Conservation (phyloP, 1,140 invertebrate genomes). For the Notospermus geniculatus region DNA sequence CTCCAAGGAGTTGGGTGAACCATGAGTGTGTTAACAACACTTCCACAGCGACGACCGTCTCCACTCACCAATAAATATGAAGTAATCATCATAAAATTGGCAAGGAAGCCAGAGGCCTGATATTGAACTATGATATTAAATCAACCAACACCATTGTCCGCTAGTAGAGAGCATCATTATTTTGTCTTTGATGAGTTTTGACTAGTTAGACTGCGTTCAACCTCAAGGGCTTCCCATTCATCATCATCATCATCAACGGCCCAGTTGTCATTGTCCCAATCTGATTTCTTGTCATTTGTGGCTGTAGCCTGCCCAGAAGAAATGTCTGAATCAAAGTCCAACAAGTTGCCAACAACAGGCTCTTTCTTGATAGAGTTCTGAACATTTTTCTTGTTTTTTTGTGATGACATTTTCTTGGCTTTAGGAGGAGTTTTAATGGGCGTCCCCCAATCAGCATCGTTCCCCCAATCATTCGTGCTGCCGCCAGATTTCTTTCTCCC, state of each 20-base stretch:
- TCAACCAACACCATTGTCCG: too few relatives aligned
- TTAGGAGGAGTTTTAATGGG: neutral
- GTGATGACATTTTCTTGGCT: neutral
- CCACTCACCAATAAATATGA: too few relatives aligned
- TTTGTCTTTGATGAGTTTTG: neutral
- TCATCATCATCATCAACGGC: conserved; percentile 5
- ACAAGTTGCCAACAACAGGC: conserved; percentile 5
- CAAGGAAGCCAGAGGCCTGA: too few relatives aligned
- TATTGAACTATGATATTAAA: too few relatives aligned
- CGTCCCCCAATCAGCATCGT: neutral
- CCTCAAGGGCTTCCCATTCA: conserved; percentile 8
- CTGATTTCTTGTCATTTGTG: neutral
- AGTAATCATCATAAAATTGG: too few relatives aligned
- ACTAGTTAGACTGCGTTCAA: conserved; percentile 4
- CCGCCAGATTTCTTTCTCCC: neutral
- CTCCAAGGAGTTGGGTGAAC: too few relatives aligned
- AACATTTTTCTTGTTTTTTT: conserved; percentile 1
- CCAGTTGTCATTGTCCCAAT: conserved; percentile 10
- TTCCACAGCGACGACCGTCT: too few relatives aligned
- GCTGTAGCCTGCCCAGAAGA: neutral
- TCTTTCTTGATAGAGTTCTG: neutral
- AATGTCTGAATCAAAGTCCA: conserved; percentile 1
- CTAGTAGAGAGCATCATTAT: too few relatives aligned
- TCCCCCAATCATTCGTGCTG: neutral
- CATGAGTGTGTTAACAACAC: too few relatives aligned